Percentiles rank a stretch among this genome's conserved stretches.
These are phyloP conservation scores for Benitochromis conjunctus DNA, from an alignment of 2,113 vertebrate species.

Conservation along the genomic window DNA sequence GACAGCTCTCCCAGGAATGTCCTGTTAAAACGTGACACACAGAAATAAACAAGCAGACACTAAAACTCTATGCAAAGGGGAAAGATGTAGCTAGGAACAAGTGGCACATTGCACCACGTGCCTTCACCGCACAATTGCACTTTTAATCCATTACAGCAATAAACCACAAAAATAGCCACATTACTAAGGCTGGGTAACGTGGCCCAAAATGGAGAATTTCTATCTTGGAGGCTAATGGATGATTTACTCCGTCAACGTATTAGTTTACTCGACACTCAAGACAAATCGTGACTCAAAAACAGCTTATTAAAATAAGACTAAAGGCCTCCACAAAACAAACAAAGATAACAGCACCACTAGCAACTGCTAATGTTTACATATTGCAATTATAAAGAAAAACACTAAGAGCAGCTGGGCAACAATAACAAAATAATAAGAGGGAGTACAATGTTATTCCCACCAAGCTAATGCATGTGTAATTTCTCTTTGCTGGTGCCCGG, in stretches of 20 bases:
- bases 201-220: neutral
- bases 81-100: neutral
- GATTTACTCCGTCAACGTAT: neutral
- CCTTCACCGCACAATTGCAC: neutral
- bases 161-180: neutral
- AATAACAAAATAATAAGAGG: neutral
- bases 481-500: neutral
- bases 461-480: neutral
- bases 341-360: neutral
- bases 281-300: neutral
- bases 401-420: neutral
- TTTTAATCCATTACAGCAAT: constrained; percentile 16
- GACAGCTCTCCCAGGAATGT: constrained; percentile 51
- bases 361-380: neutral
- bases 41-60: constrained; percentile 22
- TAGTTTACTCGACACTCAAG: neutral
- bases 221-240: neutral
- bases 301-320: neutral
- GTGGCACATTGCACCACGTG: neutral
- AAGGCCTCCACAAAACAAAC: neutral
- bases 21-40: constrained; percentile 29
- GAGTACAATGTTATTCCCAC: neutral
- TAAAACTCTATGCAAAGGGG: constrained; percentile 5
- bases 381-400: neutral
- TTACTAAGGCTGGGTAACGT: neutral